phyloP scores from a whole-genome alignment of 2,888 invertebrate genomes.

The Aleiodes testaceus region DNA sequence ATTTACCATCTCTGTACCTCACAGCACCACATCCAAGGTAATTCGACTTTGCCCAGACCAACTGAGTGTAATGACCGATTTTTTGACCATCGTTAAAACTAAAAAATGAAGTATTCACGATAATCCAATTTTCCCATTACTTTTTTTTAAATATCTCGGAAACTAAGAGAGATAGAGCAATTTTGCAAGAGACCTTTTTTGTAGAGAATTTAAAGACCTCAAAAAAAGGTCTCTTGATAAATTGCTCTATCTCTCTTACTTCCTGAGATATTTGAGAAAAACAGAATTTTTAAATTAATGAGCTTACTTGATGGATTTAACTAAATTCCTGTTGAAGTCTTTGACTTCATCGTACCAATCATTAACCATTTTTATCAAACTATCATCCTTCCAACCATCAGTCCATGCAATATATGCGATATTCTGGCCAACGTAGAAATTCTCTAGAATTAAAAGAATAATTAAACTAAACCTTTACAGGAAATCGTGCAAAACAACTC shows the following conservation, averaged over 20 bases:
- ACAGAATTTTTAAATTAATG: background rate
- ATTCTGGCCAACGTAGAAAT: conserved; percentile 9
- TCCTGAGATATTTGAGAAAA: too few species aligned
- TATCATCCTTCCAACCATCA: background rate
- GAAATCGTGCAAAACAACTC: conserved; percentile 27
- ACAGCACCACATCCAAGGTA: conserved; percentile 74
- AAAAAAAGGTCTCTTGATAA: too few species aligned
- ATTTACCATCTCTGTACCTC: conserved; percentile 60
- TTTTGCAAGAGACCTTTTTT: too few species aligned
- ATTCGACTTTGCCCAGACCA: conserved; percentile 65
- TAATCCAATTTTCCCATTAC: too few species aligned
- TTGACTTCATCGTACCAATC: conserved; percentile 70
- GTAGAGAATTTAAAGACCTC: too few species aligned
- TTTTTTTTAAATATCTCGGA: too few species aligned
- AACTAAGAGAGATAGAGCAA: too few species aligned
- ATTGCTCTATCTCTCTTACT: too few species aligned
- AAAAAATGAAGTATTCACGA: too few species aligned
- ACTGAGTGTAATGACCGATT: conserved; percentile 72
- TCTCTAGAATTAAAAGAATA: background rate
- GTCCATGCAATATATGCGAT: background rate
- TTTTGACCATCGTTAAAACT: background rate
- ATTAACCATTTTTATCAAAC: conserved; percentile 48
- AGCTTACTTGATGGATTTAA: background rate
- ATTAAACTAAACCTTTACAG: background rate
- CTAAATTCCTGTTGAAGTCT: conserved; percentile 52